phyloP scores from a whole-genome alignment of 1,140 invertebrate genomes.

The Littorina saxatilis region DNA sequence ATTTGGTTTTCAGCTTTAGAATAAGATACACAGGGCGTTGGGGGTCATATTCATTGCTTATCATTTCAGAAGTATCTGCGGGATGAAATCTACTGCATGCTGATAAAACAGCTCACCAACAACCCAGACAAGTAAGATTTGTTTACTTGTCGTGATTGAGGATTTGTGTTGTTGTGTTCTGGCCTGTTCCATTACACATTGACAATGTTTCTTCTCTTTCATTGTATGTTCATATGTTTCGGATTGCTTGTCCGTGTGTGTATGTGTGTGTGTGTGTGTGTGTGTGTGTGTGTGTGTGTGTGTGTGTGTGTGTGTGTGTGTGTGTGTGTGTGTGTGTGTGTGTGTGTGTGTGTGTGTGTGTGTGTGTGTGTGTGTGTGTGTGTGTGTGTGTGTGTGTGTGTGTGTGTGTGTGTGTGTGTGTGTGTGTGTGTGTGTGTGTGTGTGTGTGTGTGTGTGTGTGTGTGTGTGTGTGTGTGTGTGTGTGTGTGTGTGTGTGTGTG shows the following conservation, averaged over 20 bases:
- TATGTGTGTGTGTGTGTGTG: constrained; percentile 22
- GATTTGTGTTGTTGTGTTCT: too few species aligned
- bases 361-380: constrained; percentile 2
- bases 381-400: constrained; percentile 10
- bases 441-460: constrained; percentile 11
- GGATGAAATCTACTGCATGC: constrained; percentile 56
- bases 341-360: constrained; percentile 14
- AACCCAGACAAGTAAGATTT: constrained; percentile 58
- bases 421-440: constrained; percentile 8
- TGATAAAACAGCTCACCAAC: constrained; percentile 53
- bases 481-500: constrained; percentile 11
- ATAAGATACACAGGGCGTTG: too few species aligned
- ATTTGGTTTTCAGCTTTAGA: too few species aligned
- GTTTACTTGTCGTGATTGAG: too few species aligned
- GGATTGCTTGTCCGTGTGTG: background rate
- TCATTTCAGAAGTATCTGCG: constrained; percentile 49
- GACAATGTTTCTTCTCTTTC: too few species aligned
- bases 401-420: constrained; percentile 15
- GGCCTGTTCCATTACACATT: too few species aligned
- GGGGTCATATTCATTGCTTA: background rate
- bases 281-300: constrained; percentile 19
- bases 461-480: constrained; percentile 1
- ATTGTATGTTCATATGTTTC: background rate
- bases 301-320: constrained; percentile 21
- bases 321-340: constrained; percentile 1